Percentiles rank a stretch among this genome's conserved stretches.
These are phyloP conservation scores for Morelia viridis DNA, from an alignment of 2,797 vertebrate species.

Conservation along the genomic window DNA sequence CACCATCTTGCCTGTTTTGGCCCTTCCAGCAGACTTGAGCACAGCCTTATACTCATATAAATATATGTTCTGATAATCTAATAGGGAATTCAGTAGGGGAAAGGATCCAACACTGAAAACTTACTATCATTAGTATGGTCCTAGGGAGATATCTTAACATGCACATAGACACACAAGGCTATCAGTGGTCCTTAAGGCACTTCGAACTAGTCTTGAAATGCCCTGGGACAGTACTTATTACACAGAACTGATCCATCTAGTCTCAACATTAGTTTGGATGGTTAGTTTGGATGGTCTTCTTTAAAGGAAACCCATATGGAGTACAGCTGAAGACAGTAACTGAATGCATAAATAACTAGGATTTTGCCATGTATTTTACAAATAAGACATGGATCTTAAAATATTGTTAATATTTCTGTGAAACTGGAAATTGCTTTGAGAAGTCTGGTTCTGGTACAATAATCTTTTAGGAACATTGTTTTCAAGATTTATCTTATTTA, in stretches of 20 bases:
- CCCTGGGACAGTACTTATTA: neutral
- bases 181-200: neutral
- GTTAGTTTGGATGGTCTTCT: too few species aligned
- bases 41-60: neutral
- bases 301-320: neutral
- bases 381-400: neutral
- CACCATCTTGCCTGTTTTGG: neutral
- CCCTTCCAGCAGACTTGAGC: neutral
- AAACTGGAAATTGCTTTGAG: neutral
- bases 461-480: neutral
- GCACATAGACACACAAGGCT: neutral
- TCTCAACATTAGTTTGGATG: neutral
- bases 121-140: neutral
- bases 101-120: neutral
- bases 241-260: neutral
- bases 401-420: neutral
- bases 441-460: neutral
- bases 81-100: neutral
- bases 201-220: neutral
- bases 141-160: neutral
- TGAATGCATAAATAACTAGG: neutral
- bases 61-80: neutral
- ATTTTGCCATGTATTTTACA: neutral
- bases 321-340: neutral
- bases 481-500: neutral